Evolutionary conservation across 1,140 invertebrate species (phyloP), one percentile per base, ranked within the genome.

Genomic region (Grapholita molesta): DNA sequence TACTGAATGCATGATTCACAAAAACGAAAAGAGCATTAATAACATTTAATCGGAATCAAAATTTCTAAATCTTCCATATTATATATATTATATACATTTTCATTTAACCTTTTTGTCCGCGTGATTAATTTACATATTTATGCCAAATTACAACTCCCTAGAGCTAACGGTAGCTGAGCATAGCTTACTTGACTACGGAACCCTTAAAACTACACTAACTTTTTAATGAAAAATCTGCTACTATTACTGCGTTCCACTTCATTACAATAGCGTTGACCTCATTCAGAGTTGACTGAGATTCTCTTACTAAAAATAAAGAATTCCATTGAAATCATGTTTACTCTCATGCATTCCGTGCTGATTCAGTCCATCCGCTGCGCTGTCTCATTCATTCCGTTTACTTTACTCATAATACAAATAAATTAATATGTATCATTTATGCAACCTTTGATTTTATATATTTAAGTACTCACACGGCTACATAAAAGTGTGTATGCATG

Each of bases 331-430:
- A 28, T 18, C 55, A 61, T 32, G 55, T 61, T 61, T 61, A 61
- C 55, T 28, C 55, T 61, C 11, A n/a, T 61, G 55, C 55, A 61
- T 61, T 61, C 55, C 55, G 55, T 61, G 28, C 55, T 61, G 55
- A 61, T 61, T 61, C 55, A 61, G 55, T 61, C 55, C 55, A 61
- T 61, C 55, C 55, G 55, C 55, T 30, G 55, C n/a, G n/a, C n/a
- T 61, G 55, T 61, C 55, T 61, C 55, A 61, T 61, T 61, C 55
- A 61, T 61, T 25, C 55, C 55, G 55, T 61, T 61, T 32, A 57
- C 24, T 23, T 57, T 57, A 23, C 12, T n/a, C n/a, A n/a, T 30
- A 7, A 65, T 30, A 38, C 30, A 65, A 65, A 65, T 65, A 65
- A 35, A 65, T 65, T 57, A 32, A 61, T 25, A 61, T 32, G 25